A percentile compares a stretch with the other conserved stretches of the same genome.
phyloP scores from a whole-genome alignment of 2,888 invertebrate genomes.

The Hyposoter didymator region DNA sequence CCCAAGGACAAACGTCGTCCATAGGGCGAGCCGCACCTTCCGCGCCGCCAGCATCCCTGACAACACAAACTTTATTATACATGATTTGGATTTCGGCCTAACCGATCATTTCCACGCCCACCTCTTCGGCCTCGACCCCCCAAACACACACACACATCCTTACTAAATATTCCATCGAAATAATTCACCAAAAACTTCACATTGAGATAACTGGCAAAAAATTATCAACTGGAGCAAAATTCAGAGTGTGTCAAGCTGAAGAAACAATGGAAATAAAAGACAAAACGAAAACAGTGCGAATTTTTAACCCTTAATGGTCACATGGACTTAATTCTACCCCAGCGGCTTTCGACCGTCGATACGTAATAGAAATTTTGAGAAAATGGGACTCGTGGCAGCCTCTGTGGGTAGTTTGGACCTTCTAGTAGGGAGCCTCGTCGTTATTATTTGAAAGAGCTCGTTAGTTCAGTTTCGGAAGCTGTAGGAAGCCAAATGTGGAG shows the following conservation, averaged over 20 bases:
- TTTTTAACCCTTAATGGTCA: no score
- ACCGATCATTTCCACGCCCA: conserved; percentile 29
- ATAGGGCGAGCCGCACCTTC: conserved; percentile 81
- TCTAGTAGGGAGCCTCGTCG: no score
- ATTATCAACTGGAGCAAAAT: not conserved
- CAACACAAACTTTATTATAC: conserved; percentile 82
- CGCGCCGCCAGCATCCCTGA: conserved; percentile 82
- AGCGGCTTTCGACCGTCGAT: no score
- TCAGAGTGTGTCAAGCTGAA: conserved; percentile 12
- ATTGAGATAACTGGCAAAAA: conserved; percentile 12
- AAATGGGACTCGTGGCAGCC: no score
- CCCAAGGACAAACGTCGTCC: conserved; percentile 88
- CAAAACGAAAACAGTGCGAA: conserved; percentile 3
- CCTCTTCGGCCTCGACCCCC: not conserved
- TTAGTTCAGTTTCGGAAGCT: no score
- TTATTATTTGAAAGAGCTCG: no score
- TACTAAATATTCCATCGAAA: not conserved
- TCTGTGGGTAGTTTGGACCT: no score
- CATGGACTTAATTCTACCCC: no score
- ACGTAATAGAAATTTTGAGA: no score
- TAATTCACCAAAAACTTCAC: conserved; percentile 1
- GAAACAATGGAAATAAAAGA: not conserved
- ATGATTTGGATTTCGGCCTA: conserved; percentile 76
- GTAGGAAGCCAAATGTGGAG: no score
- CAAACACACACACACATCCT: not conserved